Base-by-base conservation (phyloP, 2,888 invertebrate genomes). In the Deilephila elpenor region DNA sequence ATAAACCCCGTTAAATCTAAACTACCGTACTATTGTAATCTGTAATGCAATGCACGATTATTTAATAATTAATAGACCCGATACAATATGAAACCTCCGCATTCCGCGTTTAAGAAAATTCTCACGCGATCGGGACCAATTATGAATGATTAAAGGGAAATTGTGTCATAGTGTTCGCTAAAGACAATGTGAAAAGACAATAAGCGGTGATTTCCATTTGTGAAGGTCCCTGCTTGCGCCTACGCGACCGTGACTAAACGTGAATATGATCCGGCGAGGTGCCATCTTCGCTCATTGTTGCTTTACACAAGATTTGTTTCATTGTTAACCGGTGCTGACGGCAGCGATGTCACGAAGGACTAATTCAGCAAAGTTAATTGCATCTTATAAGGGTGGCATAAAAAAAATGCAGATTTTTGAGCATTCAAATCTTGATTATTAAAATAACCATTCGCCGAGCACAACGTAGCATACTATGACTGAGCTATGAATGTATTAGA, bases 91-190 rank as follows among this genome's bases (percentile, higher is more conserved):
- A 25, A 20, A 51, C 67, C 67, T 67, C 67, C 67, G 51, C 67
- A 67, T 67, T 51, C 67, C 67, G 17, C 44, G 51, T 67, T 67
- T 61, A 61, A n/a, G 51, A 61, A 70, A 70, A 51, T 44, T 70
- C 51, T 74, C 74, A 76, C 74, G 73, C 74, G 72, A 81, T 73
- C 77, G 76, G 75, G 74, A 74, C 71, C 51, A 59, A 64, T 72
- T 74, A 77, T 75, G 73, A 78, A 73, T 76, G 70, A 77, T 74
- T 74, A 75, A 72, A 75, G 75, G 73, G 75, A 76, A 79, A 81
- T 80, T 80, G 77, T 78, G 78, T 78, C 79, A 78, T 70, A 70
- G 70, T 74, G 77, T n/a, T 73, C 78, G 78, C 76, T 79, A 77
- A 76, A 74, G 56, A 76, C 75, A 59, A 73, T 73, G 73, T 73